These are phyloP conservation scores for Ancistrus triradiatus DNA, from an alignment of 2,113 vertebrate species.

Conservation along the genomic window DNA sequence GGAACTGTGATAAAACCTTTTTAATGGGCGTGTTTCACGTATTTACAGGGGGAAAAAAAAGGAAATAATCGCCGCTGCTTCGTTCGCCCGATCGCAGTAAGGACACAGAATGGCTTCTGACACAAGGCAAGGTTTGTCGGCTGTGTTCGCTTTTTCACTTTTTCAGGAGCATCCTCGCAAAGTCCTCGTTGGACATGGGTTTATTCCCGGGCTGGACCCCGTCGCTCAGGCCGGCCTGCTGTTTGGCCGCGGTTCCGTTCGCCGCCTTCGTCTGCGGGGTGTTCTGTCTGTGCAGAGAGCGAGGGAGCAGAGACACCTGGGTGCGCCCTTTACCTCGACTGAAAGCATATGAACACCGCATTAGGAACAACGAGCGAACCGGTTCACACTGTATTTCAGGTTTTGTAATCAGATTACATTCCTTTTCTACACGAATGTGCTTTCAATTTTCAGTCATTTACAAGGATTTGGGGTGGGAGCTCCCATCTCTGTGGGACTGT, in stretches of 20 bases:
- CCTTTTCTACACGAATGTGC: no score
- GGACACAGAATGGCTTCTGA: constrained; percentile 76
- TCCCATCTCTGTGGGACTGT: no score
- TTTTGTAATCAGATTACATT: no score
- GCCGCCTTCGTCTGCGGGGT: constrained; percentile 64
- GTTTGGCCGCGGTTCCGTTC: constrained; percentile 74
- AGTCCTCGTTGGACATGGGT: constrained; percentile 91
- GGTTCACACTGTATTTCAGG: no score
- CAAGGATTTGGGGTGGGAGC: no score
- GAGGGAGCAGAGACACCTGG: constrained; percentile 86
- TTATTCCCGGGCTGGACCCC: constrained; percentile 49
- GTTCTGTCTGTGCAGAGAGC: constrained; percentile 79
- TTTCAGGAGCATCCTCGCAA: constrained; percentile 88
- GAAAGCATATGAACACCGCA: no score
- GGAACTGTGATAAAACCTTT: constrained; percentile 30
- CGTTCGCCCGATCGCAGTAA: constrained; percentile 63
- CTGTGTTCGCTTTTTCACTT: constrained; percentile 65
- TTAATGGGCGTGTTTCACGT: constrained; percentile 26
- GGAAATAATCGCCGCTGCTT: no score
- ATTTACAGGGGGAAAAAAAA: constrained; percentile 44
- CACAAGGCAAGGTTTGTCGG: constrained; percentile 56
- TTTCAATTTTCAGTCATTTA: no score
- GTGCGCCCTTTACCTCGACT: constrained; percentile 92
- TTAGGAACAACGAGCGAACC: no score
- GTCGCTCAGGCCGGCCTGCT: constrained; percentile 18